Evolutionary conservation across 2,888 invertebrate genomes (phyloP), one percentile per base, ranked within the genome.

Genomic region (Lasioglossum villosulum): DNA sequence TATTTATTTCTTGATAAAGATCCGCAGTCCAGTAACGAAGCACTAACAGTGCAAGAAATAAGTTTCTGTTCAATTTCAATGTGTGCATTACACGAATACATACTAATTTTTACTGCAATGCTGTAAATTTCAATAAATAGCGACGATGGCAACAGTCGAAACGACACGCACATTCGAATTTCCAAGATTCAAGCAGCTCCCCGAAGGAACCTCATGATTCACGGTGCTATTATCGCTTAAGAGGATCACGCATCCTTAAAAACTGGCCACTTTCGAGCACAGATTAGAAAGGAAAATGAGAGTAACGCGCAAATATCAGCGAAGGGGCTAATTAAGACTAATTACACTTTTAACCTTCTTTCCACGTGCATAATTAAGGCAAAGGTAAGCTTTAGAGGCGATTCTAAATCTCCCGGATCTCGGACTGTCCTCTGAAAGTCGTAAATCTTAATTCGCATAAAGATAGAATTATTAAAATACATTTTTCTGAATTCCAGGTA

Each of bases 171-270:
- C 48, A 72, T 34, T 19, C 66, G 34, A 19, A 34, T 48, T 52
- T 19, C 48, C 48, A 48, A 73, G 73, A 73, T 34, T 14, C 23
- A 48, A 52, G 34, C 48, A 5, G 48, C 4, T n/a, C 45, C 72
- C 30, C 48, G 72, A 73, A 34, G 73, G 52, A 73, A 75, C 75
- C 75, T 75, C 75, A 42, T 23, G 14, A 34, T 52, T 73, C 48
- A 73, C 73, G 48, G 73, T 12, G 34, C 48, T 52, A 5, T 73
- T 73, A 73, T 73, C 73, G 12, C 48, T 73, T 73, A 73, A 73
- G 73, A 73, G 73, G 73, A 73, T 73, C 73, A 48, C 34, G 73
- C 73, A 34, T 73, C 48, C 73, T 73, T 73, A 48, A 73, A 73
- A 73, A 73, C 73, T 23, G 30, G 73, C 34, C 73, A 73, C 48